Percentiles rank a stretch among this genome's conserved stretches.
These are phyloP conservation scores for Tenualosa thibaudeaui DNA, from an alignment of 2,797 vertebrate species.

Conservation along the genomic window DNA sequence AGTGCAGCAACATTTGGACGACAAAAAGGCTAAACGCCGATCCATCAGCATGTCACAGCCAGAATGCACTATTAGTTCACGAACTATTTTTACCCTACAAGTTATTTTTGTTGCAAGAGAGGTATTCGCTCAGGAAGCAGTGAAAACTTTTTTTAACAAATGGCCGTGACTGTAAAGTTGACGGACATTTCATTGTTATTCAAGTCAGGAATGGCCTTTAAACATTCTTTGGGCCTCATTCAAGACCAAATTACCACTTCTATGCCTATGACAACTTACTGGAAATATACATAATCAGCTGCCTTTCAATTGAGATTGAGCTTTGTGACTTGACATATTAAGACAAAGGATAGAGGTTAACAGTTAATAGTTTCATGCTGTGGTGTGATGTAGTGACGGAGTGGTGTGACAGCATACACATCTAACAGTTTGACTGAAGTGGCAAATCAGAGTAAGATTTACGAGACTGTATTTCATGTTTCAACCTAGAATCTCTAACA, in stretches of 20 bases:
- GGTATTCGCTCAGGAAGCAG: slow-evolving; percentile 62
- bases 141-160: slow-evolving; percentile 47
- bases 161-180: slow-evolving; percentile 31
- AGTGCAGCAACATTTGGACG: slow-evolving; percentile 62
- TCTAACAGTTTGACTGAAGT: background rate
- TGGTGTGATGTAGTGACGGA: background rate
- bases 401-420: no score
- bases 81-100: slow-evolving; percentile 68
- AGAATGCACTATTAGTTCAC: slow-evolving; percentile 61
- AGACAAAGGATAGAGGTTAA: background rate
- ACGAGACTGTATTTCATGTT: background rate
- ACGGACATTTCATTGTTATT: slow-evolving; percentile 45
- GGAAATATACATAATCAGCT: background rate
- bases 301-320: background rate
- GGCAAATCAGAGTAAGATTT: background rate
- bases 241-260: slow-evolving; percentile 16
- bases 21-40: slow-evolving; percentile 59
- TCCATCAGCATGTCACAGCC: slow-evolving; percentile 60
- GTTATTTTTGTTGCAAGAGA: slow-evolving; percentile 60
- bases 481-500: background rate
- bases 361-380: background rate
- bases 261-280: background rate
- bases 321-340: background rate
- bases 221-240: background rate
- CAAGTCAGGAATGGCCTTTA: slow-evolving; percentile 29